phyloP scores from a whole-genome alignment of 2,888 invertebrate species.

The Drosophila planitibia region DNA sequence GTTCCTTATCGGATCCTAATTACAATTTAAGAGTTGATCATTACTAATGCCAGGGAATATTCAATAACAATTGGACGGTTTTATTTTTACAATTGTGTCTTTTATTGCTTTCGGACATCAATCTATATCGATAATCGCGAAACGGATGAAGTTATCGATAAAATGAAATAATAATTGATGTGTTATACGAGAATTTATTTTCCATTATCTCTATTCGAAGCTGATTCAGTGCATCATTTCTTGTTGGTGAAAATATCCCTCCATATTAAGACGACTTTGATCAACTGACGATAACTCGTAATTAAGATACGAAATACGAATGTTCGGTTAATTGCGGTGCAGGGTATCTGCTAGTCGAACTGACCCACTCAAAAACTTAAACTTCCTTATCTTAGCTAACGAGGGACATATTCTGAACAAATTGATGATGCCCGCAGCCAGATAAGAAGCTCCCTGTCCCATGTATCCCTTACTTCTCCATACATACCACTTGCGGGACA shows the following conservation, averaged over 20 bases:
- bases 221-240: not conserved
- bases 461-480: slow-evolving; percentile 16
- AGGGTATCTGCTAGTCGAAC: not conserved
- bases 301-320: not conserved
- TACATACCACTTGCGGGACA: slow-evolving; percentile 9
- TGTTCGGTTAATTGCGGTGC: not conserved
- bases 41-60: not conserved
- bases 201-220: not conserved
- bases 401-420: slow-evolving; percentile 11
- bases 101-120: not conserved
- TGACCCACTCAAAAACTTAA: not conserved
- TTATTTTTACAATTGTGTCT: not conserved
- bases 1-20: not conserved
- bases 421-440: slow-evolving; percentile 2
- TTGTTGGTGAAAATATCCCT: not conserved
- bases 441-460: slow-evolving; percentile 2
- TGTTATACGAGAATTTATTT: not conserved
- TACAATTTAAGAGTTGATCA: not conserved
- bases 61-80: not conserved
- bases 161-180: not conserved
- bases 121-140: not conserved
- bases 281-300: not conserved
- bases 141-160: not conserved
- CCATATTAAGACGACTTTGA: not conserved
- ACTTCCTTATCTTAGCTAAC: not conserved